Evolutionary conservation across 2,113 vertebrate genomes (phyloP), one percentile per base, ranked within the genome.

Genomic region (Motacilla tschutschensis): DNA sequence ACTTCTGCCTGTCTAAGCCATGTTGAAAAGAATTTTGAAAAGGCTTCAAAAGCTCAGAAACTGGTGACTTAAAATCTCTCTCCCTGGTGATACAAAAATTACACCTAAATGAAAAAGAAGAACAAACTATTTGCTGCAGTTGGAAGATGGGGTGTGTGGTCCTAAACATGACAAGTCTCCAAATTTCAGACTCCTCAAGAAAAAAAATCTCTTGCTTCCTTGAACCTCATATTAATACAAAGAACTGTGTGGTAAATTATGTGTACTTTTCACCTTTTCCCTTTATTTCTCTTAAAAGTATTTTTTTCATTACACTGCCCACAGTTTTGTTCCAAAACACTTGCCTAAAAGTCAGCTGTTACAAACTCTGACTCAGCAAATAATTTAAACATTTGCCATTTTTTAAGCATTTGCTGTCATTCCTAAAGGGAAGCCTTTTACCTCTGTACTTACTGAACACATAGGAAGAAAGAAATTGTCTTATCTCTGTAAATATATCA

Each of bases 1-100:
- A 85, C 87, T 84, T 79, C 71, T 93, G 63, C 91, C 87, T 90
- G 28, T 71, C 77, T 85, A 62, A 90, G 73, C 75, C 79, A 70
- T 70, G 82, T 21, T 79, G 84, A 83, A 91, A 76, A 76, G 75
- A 83, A 87, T 73, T 79, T 48, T 81, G 81, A 76, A 90, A 79
- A 90, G 69, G 64, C 69, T 93, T 89, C 66, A 64, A 44, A 75
- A 79, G 63, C 62, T 69, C 60, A 81, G 43, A 55, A 88, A 54
- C 14, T 14, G 33, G 36, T 71, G 66, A 72, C 67, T 80, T 90
- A 38, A 65, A 77, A 67, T 79, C 55, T 24, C 43, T 71, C n/a
- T 88, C 71, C 14, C 35, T 43, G 29, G 24, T 73, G 72, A 62
- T 63, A 63, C 21, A 47, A 70, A 90, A 86, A 40, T 69, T 48